A percentile compares a stretch with the other conserved stretches of the same genome.
phyloP scores from a whole-genome alignment of 1,140 invertebrate genomes.

The Achatina immaculata region DNA sequence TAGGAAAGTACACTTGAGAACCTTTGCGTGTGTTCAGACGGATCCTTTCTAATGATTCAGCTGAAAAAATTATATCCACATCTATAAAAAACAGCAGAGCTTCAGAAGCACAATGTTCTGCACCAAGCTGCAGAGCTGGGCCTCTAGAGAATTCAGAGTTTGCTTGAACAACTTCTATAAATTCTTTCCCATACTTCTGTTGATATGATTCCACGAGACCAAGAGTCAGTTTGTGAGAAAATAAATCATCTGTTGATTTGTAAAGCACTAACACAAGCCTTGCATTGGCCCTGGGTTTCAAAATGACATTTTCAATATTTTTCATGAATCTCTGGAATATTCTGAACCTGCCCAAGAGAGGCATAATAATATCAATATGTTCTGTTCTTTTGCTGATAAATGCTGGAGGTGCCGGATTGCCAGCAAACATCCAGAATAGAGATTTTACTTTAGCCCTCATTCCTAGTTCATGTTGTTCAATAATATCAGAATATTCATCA shows the following conservation, averaged over 20 bases:
- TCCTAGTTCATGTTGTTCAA: neutral
- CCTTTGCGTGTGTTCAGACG: slow-evolving; percentile 82
- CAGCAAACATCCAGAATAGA: slow-evolving; percentile 35
- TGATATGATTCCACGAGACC: slow-evolving; percentile 64
- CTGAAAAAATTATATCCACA: slow-evolving; percentile 74
- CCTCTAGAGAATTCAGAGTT: slow-evolving; percentile 72
- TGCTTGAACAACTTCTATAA: slow-evolving; percentile 66
- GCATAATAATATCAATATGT: slow-evolving; percentile 86
- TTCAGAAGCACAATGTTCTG: slow-evolving; percentile 72
- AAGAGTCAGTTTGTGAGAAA: slow-evolving; percentile 58
- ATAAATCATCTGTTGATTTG: slow-evolving; percentile 49
- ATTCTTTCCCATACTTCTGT: slow-evolving; percentile 56
- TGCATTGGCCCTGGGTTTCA: slow-evolving; percentile 79
- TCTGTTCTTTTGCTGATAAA: slow-evolving; percentile 64
- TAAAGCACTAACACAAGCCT: slow-evolving; percentile 86
- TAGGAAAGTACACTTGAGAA: slow-evolving; percentile 92
- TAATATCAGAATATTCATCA: slow-evolving; percentile 57
- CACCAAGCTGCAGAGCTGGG: slow-evolving; percentile 69
- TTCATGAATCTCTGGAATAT: slow-evolving; percentile 88
- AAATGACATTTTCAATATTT: slow-evolving; percentile 86
- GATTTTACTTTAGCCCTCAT: slow-evolving; percentile 33
- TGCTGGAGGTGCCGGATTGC: slow-evolving; percentile 11
- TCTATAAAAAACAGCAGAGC: slow-evolving; percentile 80
- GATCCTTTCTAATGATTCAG: slow-evolving; percentile 68
- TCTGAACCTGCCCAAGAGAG: slow-evolving; percentile 84